Percentiles rank a stretch among this genome's conserved stretches.
These are phyloP conservation scores for Drosophila littoralis DNA, from an alignment of 1,140 invertebrate genomes.

Conservation along the genomic window DNA sequence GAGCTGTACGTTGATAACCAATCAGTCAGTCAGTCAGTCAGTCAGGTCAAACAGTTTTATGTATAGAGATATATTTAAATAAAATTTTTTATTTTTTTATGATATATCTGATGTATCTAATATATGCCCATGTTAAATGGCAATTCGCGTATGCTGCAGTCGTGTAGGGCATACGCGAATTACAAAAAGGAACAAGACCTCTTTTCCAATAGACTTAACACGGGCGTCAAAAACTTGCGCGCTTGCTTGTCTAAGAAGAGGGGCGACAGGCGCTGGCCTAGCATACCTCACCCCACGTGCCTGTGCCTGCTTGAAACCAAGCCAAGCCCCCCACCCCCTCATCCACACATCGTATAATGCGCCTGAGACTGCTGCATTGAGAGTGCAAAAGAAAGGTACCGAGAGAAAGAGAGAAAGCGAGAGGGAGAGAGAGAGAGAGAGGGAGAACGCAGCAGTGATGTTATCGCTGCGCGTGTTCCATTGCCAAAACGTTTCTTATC, in stretches of 20 bases:
- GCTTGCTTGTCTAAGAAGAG: conserved; percentile 74
- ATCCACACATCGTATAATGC: conserved; percentile 28
- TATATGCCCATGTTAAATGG: no score
- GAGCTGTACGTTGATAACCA: no score
- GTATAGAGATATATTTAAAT: no score
- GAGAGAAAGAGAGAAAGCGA: not conserved
- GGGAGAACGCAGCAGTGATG: conserved; percentile 25
- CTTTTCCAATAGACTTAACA: conserved; percentile 77
- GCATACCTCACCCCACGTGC: not conserved
- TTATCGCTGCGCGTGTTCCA: conserved; percentile 68
- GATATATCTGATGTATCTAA: no score
- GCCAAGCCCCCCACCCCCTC: not conserved
- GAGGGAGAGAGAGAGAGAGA: conserved; percentile 5
- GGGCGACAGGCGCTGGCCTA: conserved; percentile 4
- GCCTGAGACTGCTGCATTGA: conserved; percentile 56
- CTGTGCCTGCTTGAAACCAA: not conserved
- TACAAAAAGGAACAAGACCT: conserved; percentile 51
- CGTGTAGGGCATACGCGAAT: conserved; percentile 22
- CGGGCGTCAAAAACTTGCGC: conserved; percentile 76
- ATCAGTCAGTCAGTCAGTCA: no score
- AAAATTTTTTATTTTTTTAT: no score
- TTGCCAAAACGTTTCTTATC: conserved; percentile 70
- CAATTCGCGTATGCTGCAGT: not conserved
- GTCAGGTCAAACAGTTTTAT: no score
- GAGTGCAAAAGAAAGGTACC: not conserved